Base-by-base conservation (phyloP, 2,797 vertebrate genomes). In the Sarcophilus harrisii region DNA sequence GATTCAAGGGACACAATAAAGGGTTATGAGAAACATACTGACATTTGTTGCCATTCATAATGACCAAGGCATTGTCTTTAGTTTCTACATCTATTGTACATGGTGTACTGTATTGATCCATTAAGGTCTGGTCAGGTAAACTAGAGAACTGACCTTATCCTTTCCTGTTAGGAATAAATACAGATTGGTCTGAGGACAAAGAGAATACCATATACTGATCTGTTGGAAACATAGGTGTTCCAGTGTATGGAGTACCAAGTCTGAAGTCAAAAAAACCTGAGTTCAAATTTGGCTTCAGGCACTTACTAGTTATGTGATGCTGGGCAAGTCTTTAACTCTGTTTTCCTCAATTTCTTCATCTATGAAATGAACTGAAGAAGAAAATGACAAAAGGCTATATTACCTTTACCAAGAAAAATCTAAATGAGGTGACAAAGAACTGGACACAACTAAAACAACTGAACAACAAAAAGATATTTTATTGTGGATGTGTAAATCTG, bases 1-100 rank as follows among this genome's bases (percentile, higher is more conserved):
- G 94, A 94, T 87, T 49, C 95, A 97, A 96, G 58, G 49, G 54
- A 93, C 45, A 57, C 27, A 92, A 32, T 2, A 87, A 91, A 93
- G 13, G 32, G 1, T 29, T 91, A 21, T 59, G 92, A 91, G 58
- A 92, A 94, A 62, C 9, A 49, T 49, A 89, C 94, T 94, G 93
- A 57, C 59, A 29, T 58, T 58, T 81, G 49, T 16, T 38, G 8
- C 11, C 89, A 49, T 28, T 96, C 2, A 1, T 58, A 96, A 87
- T 73, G 90, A 94, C 66, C 8, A 5, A 6, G 9, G 38, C 21
- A n/a, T 6, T 81, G 90, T 73, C 94, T 81, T 21, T 81, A 81
- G 73, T 1, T 0, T 24, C 18, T 24, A 45, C 0, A 2, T 10
- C 73, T 58, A 90, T 29, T 54, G 8, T 27, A 38, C 91, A 93